Percentiles rank a stretch among this genome's conserved stretches.
These are phyloP conservation scores for Crenuchus spilurus DNA, from an alignment of 2,797 vertebrate genomes.

Conservation along the genomic window DNA sequence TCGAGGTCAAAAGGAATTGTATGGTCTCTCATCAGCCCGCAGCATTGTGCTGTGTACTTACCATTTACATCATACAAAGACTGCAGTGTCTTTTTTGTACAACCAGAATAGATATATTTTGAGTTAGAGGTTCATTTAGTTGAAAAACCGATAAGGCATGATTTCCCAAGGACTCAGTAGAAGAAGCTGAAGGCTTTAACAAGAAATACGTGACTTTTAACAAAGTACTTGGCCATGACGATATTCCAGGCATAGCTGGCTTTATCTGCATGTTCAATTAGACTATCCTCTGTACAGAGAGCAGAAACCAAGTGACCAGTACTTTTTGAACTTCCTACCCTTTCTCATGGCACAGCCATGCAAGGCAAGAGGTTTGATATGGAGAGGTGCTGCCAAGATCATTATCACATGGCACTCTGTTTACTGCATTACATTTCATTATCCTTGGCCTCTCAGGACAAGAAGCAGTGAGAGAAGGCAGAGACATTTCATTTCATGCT, in stretches of 20 bases:
- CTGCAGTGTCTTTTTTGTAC: slow-evolving; percentile 21
- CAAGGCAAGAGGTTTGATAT: slow-evolving; percentile 58
- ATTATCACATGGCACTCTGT: slow-evolving; percentile 61
- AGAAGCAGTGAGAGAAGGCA: slow-evolving; percentile 71
- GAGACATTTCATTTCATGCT: slow-evolving; percentile 81
- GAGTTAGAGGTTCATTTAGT: not conserved
- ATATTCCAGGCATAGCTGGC: not conserved
- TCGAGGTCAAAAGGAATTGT: slow-evolving; percentile 31
- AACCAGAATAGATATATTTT: not conserved
- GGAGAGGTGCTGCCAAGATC: slow-evolving; percentile 61
- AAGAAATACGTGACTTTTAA: not conserved
- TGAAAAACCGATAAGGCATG: slow-evolving; percentile 1
- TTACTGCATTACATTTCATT: slow-evolving; percentile 67
- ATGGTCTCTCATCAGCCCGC: slow-evolving; percentile 26
- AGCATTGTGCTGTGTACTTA: slow-evolving; percentile 20
- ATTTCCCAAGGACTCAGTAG: not conserved
- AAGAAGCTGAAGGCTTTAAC: slow-evolving; percentile 4
- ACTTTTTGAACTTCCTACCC: not conserved
- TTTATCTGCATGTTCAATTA: not conserved
- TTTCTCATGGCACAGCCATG: not conserved
- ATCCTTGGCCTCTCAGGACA: slow-evolving; percentile 72
- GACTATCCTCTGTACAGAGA: not conserved
- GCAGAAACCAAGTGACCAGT: not conserved
- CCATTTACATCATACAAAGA: slow-evolving; percentile 39
- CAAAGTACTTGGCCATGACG: slow-evolving; percentile 9